Evolutionary conservation across 2,113 vertebrate species (phyloP).

Genomic region (Aix galericulata): DNA sequence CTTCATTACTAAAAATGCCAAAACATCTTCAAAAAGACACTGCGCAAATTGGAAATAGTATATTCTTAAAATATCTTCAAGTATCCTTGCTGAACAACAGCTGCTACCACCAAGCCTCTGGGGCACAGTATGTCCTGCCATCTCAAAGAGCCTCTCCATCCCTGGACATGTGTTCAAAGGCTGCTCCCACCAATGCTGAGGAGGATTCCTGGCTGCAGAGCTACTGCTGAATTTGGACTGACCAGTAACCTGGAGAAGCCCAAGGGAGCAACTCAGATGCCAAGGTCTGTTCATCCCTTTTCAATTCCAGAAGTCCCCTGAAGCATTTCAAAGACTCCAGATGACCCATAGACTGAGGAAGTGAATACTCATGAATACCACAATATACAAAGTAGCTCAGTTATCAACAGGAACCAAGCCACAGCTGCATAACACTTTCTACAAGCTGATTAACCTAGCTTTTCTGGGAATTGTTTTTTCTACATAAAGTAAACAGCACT

Average conservation of each 20-base stretch:
- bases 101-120: background rate
- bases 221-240: fast-evolving
- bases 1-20: background rate
- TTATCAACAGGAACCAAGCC: background rate
- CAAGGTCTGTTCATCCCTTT: background rate
- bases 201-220: background rate
- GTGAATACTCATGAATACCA: background rate
- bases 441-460: background rate
- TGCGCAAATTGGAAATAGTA: background rate
- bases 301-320: background rate
- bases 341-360: background rate
- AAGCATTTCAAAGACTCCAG: background rate
- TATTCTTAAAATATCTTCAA: background rate
- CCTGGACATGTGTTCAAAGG: background rate
- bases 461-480: background rate
- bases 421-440: background rate
- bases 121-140: background rate
- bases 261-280: background rate
- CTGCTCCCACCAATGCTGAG: background rate
- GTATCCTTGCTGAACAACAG: background rate
- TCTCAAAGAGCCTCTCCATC: background rate
- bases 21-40: background rate
- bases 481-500: background rate
- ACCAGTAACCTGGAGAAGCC: background rate
- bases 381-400: background rate